Conservation (phyloP, 1,140 invertebrate genomes). For the Phenacoccus solenopsis region DNA sequence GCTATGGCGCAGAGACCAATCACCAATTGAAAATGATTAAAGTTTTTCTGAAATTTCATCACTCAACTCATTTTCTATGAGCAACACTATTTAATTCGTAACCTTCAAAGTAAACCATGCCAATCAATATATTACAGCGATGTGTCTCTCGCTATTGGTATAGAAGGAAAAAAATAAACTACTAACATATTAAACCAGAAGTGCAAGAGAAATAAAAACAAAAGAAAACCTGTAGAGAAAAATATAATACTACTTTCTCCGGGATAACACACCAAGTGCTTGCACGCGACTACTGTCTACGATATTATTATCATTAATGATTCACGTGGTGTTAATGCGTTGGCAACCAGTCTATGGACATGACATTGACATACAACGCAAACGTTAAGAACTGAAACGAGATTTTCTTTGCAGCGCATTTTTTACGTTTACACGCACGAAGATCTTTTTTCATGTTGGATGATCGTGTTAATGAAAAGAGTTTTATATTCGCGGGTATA, state of each 20-base stretch:
- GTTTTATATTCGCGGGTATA: no score
- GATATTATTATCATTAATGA: neutral
- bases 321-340: neutral
- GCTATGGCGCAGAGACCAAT: no score
- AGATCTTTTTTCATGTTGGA: neutral
- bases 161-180: neutral
- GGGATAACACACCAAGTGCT: neutral
- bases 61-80: no score
- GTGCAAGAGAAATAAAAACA: neutral
- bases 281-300: neutral
- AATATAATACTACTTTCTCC: neutral
- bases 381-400: neutral
- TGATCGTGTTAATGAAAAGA: no score
- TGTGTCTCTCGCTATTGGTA: no score
- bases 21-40: no score
- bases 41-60: no score
- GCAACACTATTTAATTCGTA: no score
- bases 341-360: neutral
- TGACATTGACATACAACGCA: neutral
- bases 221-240: neutral
- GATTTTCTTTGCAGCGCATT: neutral
- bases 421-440: neutral
- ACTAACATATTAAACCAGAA: neutral
- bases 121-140: no score
- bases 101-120: no score